Evolutionary conservation across 2,888 invertebrate species (phyloP).

Genomic region (Heliconius hortense): DNA sequence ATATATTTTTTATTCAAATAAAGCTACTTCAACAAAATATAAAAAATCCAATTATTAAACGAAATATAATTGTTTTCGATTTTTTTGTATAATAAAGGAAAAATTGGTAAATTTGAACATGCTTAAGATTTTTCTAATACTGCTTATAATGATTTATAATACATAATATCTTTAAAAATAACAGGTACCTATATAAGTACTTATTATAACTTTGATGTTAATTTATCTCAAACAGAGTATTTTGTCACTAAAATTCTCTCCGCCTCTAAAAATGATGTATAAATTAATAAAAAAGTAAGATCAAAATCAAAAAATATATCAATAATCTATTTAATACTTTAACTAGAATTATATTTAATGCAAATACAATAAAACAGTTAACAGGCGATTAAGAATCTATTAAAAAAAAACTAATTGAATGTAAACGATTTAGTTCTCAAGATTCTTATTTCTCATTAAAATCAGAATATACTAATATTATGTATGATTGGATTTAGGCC

Average conservation of each 20-base stretch:
- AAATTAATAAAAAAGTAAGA: background rate
- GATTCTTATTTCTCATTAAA: slow-evolving; percentile 45
- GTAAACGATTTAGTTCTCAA: slow-evolving; percentile 44
- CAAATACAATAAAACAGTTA: slow-evolving; percentile 19
- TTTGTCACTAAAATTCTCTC: background rate
- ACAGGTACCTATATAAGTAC: too few species aligned
- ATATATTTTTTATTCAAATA: background rate
- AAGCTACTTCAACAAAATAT: background rate
- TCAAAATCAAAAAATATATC: too few species aligned
- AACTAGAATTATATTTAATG: background rate
- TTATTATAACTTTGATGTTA: background rate
- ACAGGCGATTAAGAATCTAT: slow-evolving; percentile 16
- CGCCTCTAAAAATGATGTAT: background rate
- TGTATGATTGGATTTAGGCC: slow-evolving; percentile 49
- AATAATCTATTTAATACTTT: background rate
- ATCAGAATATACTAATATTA: slow-evolving; percentile 43
- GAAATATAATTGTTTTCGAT: background rate
- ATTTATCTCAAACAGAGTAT: background rate
- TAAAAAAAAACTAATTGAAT: slow-evolving; percentile 35
- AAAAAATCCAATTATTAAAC: background rate
- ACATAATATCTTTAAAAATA: too few species aligned
- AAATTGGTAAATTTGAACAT: too few species aligned
- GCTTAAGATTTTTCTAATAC: too few species aligned
- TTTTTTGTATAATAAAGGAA: background rate
- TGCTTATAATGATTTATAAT: too few species aligned